A percentile compares a stretch with the other conserved stretches of the same genome.
Evolutionary conservation across 2,113 vertebrate species (phyloP).

Genomic region (Gobius niger): DNA sequence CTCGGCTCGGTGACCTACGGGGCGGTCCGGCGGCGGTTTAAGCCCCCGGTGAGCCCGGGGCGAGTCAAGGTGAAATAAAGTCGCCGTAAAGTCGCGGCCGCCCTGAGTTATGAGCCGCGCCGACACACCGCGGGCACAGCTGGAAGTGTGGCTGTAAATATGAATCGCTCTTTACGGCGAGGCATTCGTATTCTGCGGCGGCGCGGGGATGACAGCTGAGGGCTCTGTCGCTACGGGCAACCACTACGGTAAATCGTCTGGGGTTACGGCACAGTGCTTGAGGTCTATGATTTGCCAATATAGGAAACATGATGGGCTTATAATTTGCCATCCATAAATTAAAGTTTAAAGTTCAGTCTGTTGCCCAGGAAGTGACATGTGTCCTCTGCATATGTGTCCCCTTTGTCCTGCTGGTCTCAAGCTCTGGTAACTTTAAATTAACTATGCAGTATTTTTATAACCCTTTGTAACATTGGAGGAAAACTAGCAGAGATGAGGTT

Average conservation of each 20-base stretch:
- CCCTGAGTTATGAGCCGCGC: constrained; percentile 30
- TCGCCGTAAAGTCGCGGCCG: constrained; percentile 41
- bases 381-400: too few relatives aligned
- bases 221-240: background rate
- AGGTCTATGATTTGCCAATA: too few relatives aligned
- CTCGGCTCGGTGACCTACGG: constrained; percentile 7
- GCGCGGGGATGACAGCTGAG: background rate
- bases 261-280: too few relatives aligned
- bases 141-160: constrained; percentile 19
- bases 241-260: background rate
- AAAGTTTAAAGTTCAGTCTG: too few relatives aligned
- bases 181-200: background rate
- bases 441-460: too few relatives aligned
- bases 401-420: too few relatives aligned
- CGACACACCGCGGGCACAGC: constrained; percentile 17
- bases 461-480: too few relatives aligned
- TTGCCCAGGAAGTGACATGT: too few relatives aligned
- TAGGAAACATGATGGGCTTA: too few relatives aligned
- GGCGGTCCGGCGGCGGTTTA: constrained; percentile 38
- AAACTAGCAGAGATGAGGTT: too few relatives aligned
- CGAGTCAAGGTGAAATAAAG: constrained; percentile 58
- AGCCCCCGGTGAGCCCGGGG: constrained; percentile 39
- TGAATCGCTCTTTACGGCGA: constrained; percentile 15
- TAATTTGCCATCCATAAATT: too few relatives aligned
- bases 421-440: too few relatives aligned